Conservation (phyloP, 2,888 invertebrate species). For the Aspidapion aeneum region DNA sequence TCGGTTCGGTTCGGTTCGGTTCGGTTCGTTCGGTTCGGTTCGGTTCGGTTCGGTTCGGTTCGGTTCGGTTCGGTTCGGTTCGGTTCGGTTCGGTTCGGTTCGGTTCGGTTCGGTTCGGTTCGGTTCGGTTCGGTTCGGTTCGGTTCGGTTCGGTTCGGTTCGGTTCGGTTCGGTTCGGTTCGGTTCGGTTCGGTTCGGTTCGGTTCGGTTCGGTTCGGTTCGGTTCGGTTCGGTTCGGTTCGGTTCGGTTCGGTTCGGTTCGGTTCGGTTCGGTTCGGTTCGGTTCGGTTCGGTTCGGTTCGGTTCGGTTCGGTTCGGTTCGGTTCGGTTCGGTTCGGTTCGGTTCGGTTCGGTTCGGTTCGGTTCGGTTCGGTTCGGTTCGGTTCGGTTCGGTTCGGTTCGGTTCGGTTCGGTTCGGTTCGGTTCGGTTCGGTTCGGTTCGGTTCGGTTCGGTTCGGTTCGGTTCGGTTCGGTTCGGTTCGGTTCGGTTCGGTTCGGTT, state of each 20-base stretch:
- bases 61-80: background rate
- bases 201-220: slow-evolving; percentile 8
- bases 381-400: slow-evolving; percentile 18
- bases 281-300: slow-evolving; percentile 10
- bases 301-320: slow-evolving; percentile 14
- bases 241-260: slow-evolving; percentile 11
- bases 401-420: slow-evolving; percentile 16
- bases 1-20: no score
- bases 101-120: background rate
- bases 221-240: slow-evolving; percentile 11
- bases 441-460: no score
- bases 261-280: slow-evolving; percentile 10
- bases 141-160: background rate
- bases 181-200: background rate
- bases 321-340: slow-evolving; percentile 17
- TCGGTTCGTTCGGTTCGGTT: no score
- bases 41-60: no score
- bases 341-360: slow-evolving; percentile 17
- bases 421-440: no score
- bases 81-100: background rate
- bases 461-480: no score
- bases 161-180: background rate
- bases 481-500: no score
- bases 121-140: background rate
- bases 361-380: slow-evolving; percentile 17